phyloP scores from a whole-genome alignment of 2,113 vertebrate species.

The Acanthisitta chloris region DNA sequence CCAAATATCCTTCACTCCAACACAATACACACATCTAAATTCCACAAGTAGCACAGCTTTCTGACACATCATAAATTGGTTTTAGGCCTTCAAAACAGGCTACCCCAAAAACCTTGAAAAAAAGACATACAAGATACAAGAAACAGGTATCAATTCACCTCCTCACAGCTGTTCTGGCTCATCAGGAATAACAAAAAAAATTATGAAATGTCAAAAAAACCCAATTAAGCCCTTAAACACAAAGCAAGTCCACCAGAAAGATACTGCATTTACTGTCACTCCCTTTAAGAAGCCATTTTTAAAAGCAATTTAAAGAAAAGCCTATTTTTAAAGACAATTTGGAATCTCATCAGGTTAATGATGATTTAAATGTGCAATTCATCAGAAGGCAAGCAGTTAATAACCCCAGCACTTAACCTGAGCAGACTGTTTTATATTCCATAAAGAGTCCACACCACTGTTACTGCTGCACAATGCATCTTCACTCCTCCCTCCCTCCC shows the following conservation, averaged over 20 bases:
- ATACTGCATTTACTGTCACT: rapidly evolving
- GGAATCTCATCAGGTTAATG: neutral
- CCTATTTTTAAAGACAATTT: neutral
- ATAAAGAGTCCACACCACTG: neutral
- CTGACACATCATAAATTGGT: neutral
- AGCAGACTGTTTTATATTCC: neutral
- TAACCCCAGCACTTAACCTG: neutral
- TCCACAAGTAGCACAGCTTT: neutral
- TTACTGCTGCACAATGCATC: neutral
- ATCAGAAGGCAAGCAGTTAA: neutral
- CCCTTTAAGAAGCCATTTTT: neutral
- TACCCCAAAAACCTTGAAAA: neutral
- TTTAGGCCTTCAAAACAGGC: neutral
- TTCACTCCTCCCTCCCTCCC: neutral
- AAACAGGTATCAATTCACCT: neutral
- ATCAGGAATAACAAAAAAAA: neutral
- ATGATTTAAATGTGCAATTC: neutral
- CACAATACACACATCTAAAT: neutral
- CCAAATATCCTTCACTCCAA: neutral
- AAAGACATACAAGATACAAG: neutral
- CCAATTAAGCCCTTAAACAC: neutral
- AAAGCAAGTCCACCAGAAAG: neutral
- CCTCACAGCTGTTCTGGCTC: rapidly evolving
- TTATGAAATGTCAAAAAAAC: neutral
- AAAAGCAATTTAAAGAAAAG: neutral